Conservation (phyloP, 2,797 vertebrate genomes). For the Picus viridis region DNA sequence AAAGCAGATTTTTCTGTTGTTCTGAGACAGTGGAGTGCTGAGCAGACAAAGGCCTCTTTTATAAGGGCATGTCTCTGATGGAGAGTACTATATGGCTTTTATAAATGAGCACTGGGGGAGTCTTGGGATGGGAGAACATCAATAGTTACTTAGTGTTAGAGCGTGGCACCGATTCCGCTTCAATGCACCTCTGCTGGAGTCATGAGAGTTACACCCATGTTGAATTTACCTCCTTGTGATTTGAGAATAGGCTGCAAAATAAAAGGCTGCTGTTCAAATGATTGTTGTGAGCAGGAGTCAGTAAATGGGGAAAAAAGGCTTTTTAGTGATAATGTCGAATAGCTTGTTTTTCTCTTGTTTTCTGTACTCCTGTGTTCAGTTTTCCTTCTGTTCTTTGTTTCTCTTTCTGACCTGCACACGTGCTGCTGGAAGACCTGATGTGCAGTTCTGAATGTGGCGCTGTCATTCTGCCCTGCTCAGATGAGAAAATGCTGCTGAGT, state of each 20-base stretch:
- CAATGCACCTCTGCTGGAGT: background rate
- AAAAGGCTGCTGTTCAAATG: background rate
- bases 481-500: background rate
- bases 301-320: background rate
- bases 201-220: conserved; percentile 21
- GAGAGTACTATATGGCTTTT: background rate
- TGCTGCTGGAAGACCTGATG: conserved; percentile 38
- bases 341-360: background rate
- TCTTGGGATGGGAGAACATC: background rate
- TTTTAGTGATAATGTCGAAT: background rate
- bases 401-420: conserved; percentile 38
- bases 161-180: rapidly evolving
- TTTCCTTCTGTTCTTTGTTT: conserved; percentile 67
- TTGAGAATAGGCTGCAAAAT: conserved; percentile 28
- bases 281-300: background rate
- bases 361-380: background rate
- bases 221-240: background rate
- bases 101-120: background rate
- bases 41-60: conserved; percentile 66
- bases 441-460: background rate
- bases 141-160: background rate
- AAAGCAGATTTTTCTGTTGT: conserved; percentile 5
- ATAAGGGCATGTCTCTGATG: background rate
- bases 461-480: background rate
- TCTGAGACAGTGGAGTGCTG: background rate